Percentiles rank a stretch among this genome's conserved stretches.
Conservation (phyloP, 2,113 vertebrate genomes). For the Corvus hawaiiensis region DNA sequence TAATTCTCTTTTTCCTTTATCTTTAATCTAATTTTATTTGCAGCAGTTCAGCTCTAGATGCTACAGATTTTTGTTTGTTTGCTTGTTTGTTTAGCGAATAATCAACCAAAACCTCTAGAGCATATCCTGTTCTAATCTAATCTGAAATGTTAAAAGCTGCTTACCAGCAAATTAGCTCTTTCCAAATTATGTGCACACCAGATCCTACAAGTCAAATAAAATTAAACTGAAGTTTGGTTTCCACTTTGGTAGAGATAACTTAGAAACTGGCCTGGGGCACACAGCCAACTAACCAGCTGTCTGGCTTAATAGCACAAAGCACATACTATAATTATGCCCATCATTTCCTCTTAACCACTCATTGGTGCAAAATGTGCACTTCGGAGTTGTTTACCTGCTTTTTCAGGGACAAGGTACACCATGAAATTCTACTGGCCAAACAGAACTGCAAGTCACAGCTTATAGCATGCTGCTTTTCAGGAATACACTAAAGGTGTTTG, state of each 20-base stretch:
- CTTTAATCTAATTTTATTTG: not conserved
- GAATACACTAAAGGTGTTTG: not conserved
- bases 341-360: not conserved
- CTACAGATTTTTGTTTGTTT: not conserved
- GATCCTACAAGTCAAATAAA: conserved; percentile 33
- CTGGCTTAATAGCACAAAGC: not conserved
- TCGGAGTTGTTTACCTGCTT: not conserved
- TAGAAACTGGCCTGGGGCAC: not conserved
- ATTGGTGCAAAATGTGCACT: not conserved
- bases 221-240: conserved; percentile 14
- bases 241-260: not conserved
- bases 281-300: not conserved
- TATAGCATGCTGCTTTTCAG: not conserved
- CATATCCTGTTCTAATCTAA: conserved; percentile 4
- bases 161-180: conserved; percentile 32
- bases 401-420: not conserved
- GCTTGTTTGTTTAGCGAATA: conserved; percentile 45
- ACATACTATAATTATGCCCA: not conserved
- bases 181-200: conserved; percentile 11
- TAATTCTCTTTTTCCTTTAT: not conserved
- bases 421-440: not conserved
- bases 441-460: not conserved
- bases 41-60: not conserved
- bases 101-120: conserved; percentile 31
- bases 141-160: conserved; percentile 47